Evolutionary conservation across 2,113 vertebrate genomes (phyloP).

Genomic region (Pterocles gutturalis): DNA sequence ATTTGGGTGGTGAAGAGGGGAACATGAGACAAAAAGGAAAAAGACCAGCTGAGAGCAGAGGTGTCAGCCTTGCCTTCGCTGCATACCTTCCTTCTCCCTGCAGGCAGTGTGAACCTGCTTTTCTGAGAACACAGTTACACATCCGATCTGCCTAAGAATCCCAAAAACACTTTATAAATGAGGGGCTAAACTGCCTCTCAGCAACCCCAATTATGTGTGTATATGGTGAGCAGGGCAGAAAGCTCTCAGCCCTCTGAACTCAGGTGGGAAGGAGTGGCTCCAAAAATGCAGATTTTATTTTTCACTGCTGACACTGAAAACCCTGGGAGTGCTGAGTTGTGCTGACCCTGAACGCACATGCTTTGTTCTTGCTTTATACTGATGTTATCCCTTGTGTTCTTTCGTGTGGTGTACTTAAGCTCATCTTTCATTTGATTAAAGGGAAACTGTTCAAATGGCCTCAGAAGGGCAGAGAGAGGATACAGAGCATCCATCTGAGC

Average conservation of each 20-base stretch:
- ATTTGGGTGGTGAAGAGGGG: background rate
- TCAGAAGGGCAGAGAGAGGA: constrained; percentile 8
- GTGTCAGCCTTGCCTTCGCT: background rate
- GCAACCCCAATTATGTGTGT: background rate
- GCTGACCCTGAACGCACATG: background rate
- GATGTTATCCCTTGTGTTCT: background rate
- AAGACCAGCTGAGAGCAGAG: background rate
- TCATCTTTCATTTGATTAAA: background rate
- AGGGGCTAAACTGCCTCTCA: background rate
- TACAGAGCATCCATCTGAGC: background rate
- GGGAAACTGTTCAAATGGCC: constrained; percentile 55
- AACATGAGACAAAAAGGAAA: background rate
- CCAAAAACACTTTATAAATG: background rate
- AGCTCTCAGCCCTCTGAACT: background rate
- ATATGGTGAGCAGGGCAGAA: background rate
- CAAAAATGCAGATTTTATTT: background rate
- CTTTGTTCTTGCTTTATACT: background rate
- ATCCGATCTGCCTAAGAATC: background rate
- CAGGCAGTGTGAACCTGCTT: background rate
- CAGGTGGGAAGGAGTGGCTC: background rate
- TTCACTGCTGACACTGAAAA: background rate
- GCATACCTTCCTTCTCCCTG: background rate
- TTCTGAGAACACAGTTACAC: background rate
- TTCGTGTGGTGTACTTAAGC: background rate
- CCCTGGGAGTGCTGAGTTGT: background rate